Base-by-base conservation (phyloP, 2,113 vertebrate species). In the Eulemur macaco region DNA sequence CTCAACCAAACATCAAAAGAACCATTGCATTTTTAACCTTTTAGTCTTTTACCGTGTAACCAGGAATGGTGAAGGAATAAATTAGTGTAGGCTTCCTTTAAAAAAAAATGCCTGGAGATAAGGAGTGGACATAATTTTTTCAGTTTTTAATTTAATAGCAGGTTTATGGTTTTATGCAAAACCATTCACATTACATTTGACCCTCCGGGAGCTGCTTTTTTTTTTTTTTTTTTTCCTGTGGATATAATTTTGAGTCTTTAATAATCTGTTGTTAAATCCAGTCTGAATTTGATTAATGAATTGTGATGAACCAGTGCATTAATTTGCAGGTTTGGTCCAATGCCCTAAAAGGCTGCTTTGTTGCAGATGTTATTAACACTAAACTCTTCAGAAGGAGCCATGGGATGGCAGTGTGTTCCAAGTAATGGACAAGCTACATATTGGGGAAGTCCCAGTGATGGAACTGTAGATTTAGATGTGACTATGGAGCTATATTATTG, bases 141-240 rank as follows among this genome's bases (percentile, higher is more conserved):
- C 97, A 98, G 98, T 98, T 98, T 99, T 98, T 98, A 98, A 98
- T 99, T 99, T 98, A 99, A 98, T 98, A 98, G 98, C 97, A 98
- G 97, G 98, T 98, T 98, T 98, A 98, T 98, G 97, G 98, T 98
- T 99, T 98, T 99, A 98, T 99, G 98, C 98, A 99, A 98, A 99
- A 98, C 89, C 98, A 98, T 98, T 98, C 97, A 97, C 96, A 97
- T 98, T 99, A 98, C 98, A 96, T 98, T 96, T 98, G 98, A 98
- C 98, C 98, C 98, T 98, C 98, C 98, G 98, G 98, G 98, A 98
- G 95, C 96, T 98, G 96, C 71, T 66, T 96, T 98, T 98, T 97
- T 95, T 97, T 58, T 27, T 96, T 96, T 66, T 45, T 23, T 60
- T 42, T 42, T 42, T 42, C 17, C 84, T 66, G 77, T 96, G 95